Percentiles rank a stretch among this genome's conserved stretches.
Evolutionary conservation across 2,113 vertebrate genomes (phyloP).

Genomic region (Oryzias woworae): DNA sequence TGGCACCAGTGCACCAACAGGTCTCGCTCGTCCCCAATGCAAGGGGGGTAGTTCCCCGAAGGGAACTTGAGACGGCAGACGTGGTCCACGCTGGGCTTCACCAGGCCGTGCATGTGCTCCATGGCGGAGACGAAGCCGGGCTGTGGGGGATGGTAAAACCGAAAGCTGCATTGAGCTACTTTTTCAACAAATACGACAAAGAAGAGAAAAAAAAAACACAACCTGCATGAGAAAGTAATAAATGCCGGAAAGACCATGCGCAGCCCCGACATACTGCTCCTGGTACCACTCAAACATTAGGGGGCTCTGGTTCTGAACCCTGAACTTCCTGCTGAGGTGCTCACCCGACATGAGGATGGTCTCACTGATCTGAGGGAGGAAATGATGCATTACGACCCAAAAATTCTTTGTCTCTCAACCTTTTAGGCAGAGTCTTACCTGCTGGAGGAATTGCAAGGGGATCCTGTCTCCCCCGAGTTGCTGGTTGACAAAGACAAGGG

Average conservation of each 20-base stretch:
- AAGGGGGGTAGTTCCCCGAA: conserved; percentile 91
- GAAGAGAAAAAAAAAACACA: neutral
- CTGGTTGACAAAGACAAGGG: conserved; percentile 91
- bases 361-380: conserved; percentile 81
- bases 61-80: conserved; percentile 88
- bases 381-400: conserved; percentile 1
- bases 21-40: conserved; percentile 87
- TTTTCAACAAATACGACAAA: no score
- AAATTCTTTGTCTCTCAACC: no score
- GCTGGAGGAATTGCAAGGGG: conserved; percentile 86
- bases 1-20: conserved; percentile 97
- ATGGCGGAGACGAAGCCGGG: conserved; percentile 73
- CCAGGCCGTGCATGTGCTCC: conserved; percentile 77
- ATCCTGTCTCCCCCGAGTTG: conserved; percentile 88
- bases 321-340: conserved; percentile 81
- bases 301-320: conserved; percentile 83
- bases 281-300: conserved; percentile 97
- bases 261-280: conserved; percentile 93
- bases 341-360: conserved; percentile 87
- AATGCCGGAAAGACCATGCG: conserved; percentile 94
- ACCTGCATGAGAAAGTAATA: conserved; percentile 98
- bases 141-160: conserved; percentile 43
- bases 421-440: conserved; percentile 75
- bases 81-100: conserved; percentile 92
- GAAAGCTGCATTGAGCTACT: no score